Evolutionary conservation across 1,140 invertebrate species (phyloP), one percentile per base, ranked within the genome.

Genomic region (Ips typographus): DNA sequence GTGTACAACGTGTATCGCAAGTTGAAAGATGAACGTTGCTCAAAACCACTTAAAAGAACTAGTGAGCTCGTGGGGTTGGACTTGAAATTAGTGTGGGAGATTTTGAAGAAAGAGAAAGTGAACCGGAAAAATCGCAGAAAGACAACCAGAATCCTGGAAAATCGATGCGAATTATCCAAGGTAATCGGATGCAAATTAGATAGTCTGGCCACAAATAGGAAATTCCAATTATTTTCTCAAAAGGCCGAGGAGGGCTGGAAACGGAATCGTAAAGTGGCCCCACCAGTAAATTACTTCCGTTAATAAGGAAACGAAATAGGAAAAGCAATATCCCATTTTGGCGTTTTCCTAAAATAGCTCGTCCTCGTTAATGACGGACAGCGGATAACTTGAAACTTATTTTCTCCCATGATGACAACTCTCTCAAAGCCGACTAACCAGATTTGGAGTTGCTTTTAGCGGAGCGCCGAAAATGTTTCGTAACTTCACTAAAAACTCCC

Each of bases 1-100:
- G 44, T 65, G 41, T 65, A 57, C 57, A 65, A 55, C 7, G 64
- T 65, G 40, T 57, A 55, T 37, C 4, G 47, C 43, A 65, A n/a
- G 43, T 6, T 65, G 8, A 56, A 43, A 57, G 22, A 44, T 37
- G 64, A 65, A 65, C 40, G 36, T 22, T 40, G 57, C 5, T n/a
- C 5, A 5, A n/a, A 43, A 4, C 64, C 64, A 37, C 5, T 65
- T 6, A 42, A 38, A 5, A 56, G 64, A 44, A 65, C 64, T 5
- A 65, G 52, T 56, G 40, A 65, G 22, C 57, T 65, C 37, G 64
- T 65, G 3, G 53, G 52, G 38, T 22, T 65, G n/a, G 42, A 57
- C 41, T 4, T 55, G 6, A 55, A 65, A 39, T 36, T 43, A 22
- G 52, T 65, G 4, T 42, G 37, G 1, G 55, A 65, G 38, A 57